Percentiles rank a stretch among this genome's conserved stretches.
Evolutionary conservation across 2,797 vertebrate species (phyloP).

Genomic region (Enteromius viviparus): DNA sequence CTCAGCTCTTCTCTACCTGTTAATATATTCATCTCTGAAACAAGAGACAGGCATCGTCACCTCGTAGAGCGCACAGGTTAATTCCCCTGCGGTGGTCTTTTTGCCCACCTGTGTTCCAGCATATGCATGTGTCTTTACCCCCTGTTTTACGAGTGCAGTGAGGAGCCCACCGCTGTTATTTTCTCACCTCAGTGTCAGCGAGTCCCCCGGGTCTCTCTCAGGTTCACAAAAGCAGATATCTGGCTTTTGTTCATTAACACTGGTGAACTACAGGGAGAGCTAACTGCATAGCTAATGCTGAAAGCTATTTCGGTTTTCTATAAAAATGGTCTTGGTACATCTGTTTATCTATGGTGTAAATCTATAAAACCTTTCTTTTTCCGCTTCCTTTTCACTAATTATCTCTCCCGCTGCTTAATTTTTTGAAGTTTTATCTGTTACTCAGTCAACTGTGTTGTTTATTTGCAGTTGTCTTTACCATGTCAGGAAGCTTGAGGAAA

Average conservation of each 20-base stretch:
- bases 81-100: constrained; percentile 55
- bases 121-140: constrained; percentile 25
- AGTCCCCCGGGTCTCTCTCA: constrained; percentile 14
- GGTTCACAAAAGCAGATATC: constrained; percentile 44
- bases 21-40: constrained; percentile 59
- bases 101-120: constrained; percentile 32
- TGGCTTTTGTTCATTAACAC: constrained; percentile 60
- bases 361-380: constrained; percentile 22
- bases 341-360: constrained; percentile 30
- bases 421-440: not conserved
- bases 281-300: constrained; percentile 59
- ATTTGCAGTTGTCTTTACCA: constrained; percentile 11
- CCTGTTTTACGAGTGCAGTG: constrained; percentile 39
- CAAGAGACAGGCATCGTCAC: constrained; percentile 42
- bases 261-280: constrained; percentile 58
- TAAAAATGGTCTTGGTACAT: constrained; percentile 29
- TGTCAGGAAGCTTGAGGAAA: constrained; percentile 18
- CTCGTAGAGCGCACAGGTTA: constrained; percentile 39
- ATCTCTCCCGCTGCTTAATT: not conserved
- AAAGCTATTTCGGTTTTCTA: constrained; percentile 27
- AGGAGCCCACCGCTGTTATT: constrained; percentile 53
- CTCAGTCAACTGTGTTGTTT: not conserved
- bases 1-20: constrained; percentile 41
- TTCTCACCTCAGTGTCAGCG: constrained; percentile 57
- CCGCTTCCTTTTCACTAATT: not conserved